Conservation (phyloP, 1,140 invertebrate species). For the Frieseomelitta varia region DNA sequence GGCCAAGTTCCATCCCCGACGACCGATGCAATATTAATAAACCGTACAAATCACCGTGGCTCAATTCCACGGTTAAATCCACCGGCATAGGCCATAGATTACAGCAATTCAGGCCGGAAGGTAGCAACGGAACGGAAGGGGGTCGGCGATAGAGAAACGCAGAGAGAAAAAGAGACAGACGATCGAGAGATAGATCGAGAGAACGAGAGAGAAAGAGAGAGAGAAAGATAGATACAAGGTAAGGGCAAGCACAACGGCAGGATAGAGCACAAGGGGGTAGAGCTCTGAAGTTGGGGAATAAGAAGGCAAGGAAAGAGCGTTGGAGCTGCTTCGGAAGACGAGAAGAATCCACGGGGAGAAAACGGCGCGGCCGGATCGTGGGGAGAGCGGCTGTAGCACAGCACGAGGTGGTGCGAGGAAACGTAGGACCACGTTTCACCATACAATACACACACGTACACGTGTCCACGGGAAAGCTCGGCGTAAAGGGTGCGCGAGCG, state of each 20-base stretch:
- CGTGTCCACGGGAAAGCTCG: constrained; percentile 36
- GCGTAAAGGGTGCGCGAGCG: constrained; percentile 25
- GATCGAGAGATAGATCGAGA: too few relatives aligned
- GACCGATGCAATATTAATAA: constrained; percentile 59
- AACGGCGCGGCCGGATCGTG: constrained; percentile 53
- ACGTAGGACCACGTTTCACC: constrained; percentile 75
- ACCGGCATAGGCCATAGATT: constrained; percentile 59
- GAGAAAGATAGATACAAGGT: background rate
- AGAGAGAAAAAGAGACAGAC: background rate
- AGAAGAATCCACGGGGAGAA: constrained; percentile 67
- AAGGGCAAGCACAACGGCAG: constrained; percentile 2
- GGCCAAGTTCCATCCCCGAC: constrained; percentile 40
- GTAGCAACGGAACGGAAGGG: constrained; percentile 39
- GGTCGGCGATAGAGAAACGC: background rate
- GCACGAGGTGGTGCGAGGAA: constrained; percentile 53
- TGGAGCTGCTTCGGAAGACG: constrained; percentile 53
- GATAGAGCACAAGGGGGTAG: constrained; percentile 6
- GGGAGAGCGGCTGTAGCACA: constrained; percentile 40
- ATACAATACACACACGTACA: constrained; percentile 73
- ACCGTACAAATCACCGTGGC: constrained; percentile 61
- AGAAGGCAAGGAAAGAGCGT: constrained; percentile 41
- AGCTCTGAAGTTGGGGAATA: constrained; percentile 28
- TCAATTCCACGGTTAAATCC: constrained; percentile 66
- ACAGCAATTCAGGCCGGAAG: constrained; percentile 63
- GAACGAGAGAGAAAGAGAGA: background rate